Evolutionary conservation across 2,113 vertebrate species (phyloP).

Genomic region (Gallinago jamesoni): DNA sequence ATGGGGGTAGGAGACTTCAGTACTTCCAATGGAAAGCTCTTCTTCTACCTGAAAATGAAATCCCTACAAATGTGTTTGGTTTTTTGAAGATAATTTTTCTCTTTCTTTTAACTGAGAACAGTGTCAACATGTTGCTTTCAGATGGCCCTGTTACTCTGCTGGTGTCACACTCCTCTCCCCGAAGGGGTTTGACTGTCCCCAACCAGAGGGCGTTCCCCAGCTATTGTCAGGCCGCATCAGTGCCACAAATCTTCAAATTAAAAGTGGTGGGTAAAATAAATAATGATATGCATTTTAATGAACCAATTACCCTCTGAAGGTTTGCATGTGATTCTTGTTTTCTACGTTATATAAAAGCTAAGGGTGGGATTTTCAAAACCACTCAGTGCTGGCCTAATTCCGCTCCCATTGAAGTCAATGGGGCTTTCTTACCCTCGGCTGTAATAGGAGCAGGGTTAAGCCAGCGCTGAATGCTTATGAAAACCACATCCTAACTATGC

Average conservation of each 20-base stretch:
- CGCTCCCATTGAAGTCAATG: slow-evolving; percentile 3
- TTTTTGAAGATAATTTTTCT: background rate
- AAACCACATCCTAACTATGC: slow-evolving; percentile 59
- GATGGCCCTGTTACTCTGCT: background rate
- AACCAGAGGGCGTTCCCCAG: background rate
- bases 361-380: slow-evolving; percentile 49
- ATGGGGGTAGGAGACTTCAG: background rate
- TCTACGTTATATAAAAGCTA: background rate
- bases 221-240: background rate
- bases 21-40: background rate
- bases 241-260: slow-evolving; percentile 7
- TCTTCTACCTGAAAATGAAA: background rate
- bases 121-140: background rate
- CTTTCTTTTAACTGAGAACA: background rate
- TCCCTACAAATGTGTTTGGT: background rate
- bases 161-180: background rate
- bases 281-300: background rate
- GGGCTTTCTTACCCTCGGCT: slow-evolving; percentile 3
- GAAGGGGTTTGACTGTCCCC: background rate
- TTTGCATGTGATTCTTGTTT: slow-evolving; percentile 45
- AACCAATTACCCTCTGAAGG: background rate
- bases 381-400: slow-evolving; percentile 12
- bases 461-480: background rate
- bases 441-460: slow-evolving; percentile 45
- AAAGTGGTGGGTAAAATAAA: slow-evolving; percentile 8